A percentile compares a stretch with the other conserved stretches of the same genome.
Evolutionary conservation across 92 coral and sea anemone species (phyloP).

Genomic region (Phymanthus crucifer): DNA sequence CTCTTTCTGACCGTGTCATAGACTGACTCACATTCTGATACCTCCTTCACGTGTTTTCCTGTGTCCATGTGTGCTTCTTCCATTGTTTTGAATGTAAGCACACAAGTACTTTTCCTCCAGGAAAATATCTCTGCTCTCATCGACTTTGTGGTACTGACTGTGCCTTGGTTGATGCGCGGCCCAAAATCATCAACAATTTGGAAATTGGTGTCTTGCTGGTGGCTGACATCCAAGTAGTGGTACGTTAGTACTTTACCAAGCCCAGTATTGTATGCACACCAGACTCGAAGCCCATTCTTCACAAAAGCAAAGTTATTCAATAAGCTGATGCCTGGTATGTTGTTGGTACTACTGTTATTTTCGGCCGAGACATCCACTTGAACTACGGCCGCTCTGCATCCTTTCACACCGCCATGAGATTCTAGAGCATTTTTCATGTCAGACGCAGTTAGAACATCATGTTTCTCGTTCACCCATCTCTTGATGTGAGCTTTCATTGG

Average conservation of each 20-base stretch:
- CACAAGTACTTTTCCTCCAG: conserved; percentile 26
- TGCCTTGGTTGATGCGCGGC: conserved; percentile 21
- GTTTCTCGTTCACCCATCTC: too few relatives aligned
- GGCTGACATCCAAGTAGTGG: conserved; percentile 23
- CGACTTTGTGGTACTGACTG: not conserved
- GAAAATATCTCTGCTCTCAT: conserved; percentile 1
- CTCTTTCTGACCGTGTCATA: conserved; percentile 37
- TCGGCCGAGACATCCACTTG: conserved; percentile 12
- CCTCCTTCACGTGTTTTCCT: conserved; percentile 32
- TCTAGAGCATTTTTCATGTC: too few relatives aligned
- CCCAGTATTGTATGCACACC: conserved; percentile 27
- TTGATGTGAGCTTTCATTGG: too few relatives aligned
- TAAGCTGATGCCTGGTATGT: conserved; percentile 46
- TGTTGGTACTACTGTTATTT: not conserved
- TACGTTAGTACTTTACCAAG: conserved; percentile 32
- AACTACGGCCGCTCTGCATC: conserved; percentile 22
- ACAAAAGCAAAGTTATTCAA: conserved; percentile 32
- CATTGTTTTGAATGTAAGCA: conserved; percentile 42
- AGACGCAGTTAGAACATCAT: too few relatives aligned
- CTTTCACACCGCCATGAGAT: not conserved
- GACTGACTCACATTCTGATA: conserved; percentile 28
- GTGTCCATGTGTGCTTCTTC: conserved; percentile 45
- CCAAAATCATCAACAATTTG: conserved; percentile 39
- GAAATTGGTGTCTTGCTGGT: conserved; percentile 34
- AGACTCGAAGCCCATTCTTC: conserved; percentile 28